A percentile compares a stretch with the other conserved stretches of the same genome.
Evolutionary conservation across 2,888 invertebrate species (phyloP).

Genomic region (Polydrusus pterygomalis): DNA sequence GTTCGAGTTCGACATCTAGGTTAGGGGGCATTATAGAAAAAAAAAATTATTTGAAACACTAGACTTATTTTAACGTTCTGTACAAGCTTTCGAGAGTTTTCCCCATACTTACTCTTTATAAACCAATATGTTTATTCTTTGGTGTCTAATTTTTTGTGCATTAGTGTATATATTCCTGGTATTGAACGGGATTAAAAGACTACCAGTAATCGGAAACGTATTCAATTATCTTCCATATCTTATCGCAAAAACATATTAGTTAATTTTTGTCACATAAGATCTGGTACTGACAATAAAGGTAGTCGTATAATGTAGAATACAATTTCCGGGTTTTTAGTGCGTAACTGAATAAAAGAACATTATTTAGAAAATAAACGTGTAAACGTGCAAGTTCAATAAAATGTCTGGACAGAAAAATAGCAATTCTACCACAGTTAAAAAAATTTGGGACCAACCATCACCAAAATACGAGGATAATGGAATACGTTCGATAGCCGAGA

Average conservation of each 20-base stretch:
- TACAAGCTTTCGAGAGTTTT: no score
- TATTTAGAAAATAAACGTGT: no score
- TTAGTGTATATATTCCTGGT: background rate
- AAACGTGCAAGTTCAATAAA: background rate
- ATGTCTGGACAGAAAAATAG: no score
- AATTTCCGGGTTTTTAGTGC: background rate
- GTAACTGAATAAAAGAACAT: background rate
- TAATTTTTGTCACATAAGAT: background rate
- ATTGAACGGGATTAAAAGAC: background rate
- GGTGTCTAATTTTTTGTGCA: background rate
- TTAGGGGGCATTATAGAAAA: no score
- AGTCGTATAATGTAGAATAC: no score
- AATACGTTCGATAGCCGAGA: no score
- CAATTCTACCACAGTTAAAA: background rate
- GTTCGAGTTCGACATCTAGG: no score
- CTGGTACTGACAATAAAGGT: background rate
- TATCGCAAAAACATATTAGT: constrained; percentile 7
- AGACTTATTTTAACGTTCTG: no score
- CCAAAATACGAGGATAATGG: background rate
- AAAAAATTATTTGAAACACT: no score
- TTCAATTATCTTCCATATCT: constrained; percentile 2
- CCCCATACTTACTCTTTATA: no score
- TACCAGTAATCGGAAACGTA: background rate
- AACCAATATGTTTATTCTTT: no score
- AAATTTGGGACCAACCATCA: background rate